phyloP scores from a whole-genome alignment of 2,113 vertebrate species.

The Prochilodus magdalenae region DNA sequence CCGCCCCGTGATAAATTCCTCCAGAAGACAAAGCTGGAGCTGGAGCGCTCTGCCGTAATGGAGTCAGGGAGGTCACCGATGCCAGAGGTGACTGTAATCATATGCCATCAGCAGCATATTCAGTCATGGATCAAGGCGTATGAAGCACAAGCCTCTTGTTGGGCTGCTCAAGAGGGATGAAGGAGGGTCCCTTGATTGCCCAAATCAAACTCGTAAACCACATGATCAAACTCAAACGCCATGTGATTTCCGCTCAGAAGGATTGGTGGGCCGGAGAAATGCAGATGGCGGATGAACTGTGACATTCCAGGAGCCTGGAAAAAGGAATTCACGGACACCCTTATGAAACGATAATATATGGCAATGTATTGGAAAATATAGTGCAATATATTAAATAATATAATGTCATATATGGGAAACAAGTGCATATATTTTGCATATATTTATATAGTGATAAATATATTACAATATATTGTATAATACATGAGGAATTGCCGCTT shows the following conservation, averaged over 20 bases:
- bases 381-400: no score
- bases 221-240: neutral
- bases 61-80: conserved; percentile 59
- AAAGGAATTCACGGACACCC: no score
- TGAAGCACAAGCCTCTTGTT: conserved; percentile 34
- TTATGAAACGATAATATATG: no score
- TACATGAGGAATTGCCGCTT: no score
- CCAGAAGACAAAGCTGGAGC: conserved; percentile 40
- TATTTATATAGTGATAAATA: no score
- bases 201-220: conserved; percentile 8
- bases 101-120: conserved; percentile 53
- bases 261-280: neutral
- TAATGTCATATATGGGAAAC: no score
- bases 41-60: conserved; percentile 48
- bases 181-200: conserved; percentile 48
- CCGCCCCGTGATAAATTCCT: conserved; percentile 61
- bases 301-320: no score
- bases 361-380: no score
- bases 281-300: neutral
- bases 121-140: conserved; percentile 34
- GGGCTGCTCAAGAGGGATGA: conserved; percentile 15
- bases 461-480: no score
- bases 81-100: conserved; percentile 50
- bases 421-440: no score
- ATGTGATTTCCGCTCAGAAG: neutral